These are phyloP conservation scores for Acrobasis suavella DNA, from an alignment of 2,888 invertebrate genomes.

Conservation along the genomic window DNA sequence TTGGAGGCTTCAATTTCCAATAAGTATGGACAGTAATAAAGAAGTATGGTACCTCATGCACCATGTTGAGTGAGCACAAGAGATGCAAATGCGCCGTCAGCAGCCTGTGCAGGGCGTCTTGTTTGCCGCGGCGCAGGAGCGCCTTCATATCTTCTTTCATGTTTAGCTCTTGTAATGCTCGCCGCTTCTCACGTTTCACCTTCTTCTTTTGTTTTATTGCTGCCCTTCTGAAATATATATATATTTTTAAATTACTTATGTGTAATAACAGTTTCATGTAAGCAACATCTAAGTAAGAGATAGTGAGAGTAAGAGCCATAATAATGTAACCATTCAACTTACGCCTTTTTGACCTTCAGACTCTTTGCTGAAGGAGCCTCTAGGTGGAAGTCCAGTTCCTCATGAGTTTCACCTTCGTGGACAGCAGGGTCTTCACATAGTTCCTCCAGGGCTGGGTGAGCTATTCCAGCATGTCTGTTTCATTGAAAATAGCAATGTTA, in stretches of 20 bases:
- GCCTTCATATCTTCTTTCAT: conserved; percentile 68
- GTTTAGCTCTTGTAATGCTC: conserved; percentile 58
- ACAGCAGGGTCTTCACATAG: conserved; percentile 60
- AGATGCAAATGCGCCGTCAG: conserved; percentile 86
- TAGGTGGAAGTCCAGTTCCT: conserved; percentile 45
- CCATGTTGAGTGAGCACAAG: conserved; percentile 83
- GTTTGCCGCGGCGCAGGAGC: conserved; percentile 68
- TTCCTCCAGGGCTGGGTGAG: conserved; percentile 66
- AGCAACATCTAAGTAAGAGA: no score
- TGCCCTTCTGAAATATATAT: conserved; percentile 48
- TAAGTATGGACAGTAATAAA: not conserved
- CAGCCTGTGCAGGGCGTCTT: conserved; percentile 81
- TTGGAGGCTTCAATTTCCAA: no score
- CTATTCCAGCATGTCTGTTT: conserved; percentile 54
- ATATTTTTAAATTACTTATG: not conserved
- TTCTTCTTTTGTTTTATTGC: conserved; percentile 60
- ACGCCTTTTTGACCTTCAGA: conserved; percentile 68
- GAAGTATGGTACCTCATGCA: conserved; percentile 57
- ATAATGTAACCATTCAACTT: conserved; percentile 42
- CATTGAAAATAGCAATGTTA: conserved; percentile 12
- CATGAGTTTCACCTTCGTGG: conserved; percentile 50
- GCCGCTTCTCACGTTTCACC: conserved; percentile 58
- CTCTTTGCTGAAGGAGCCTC: conserved; percentile 42
- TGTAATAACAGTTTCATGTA: no score
- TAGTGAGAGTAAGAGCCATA: no score